Evolutionary conservation across 2,888 invertebrate species (phyloP), one percentile per base, ranked within the genome.

Genomic region (Stenoptilia bipunctidactyla): DNA sequence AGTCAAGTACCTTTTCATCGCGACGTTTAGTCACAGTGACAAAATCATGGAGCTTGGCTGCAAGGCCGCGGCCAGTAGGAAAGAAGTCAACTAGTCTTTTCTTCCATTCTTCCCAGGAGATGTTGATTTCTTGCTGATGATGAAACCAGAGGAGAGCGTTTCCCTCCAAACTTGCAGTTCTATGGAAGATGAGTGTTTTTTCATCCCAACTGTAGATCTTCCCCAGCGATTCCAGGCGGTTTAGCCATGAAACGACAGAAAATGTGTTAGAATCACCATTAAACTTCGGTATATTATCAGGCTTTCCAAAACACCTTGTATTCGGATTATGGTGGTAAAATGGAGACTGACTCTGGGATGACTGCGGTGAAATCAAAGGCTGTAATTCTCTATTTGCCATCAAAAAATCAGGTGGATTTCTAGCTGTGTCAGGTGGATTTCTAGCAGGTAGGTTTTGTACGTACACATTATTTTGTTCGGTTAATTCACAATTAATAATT

Each of bases 31-130:
- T 27, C 34, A 20, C 8, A n/a, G n/a, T n/a, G n/a, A n/a, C n/a
- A n/a, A n/a, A n/a, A n/a, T n/a, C n/a, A n/a, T n/a, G n/a, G n/a
- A 33, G 33, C 12, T 33, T 33, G 8, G 33, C 12, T 8, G 39
- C 39, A 8, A 42, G 27, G 9, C 42, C 39, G 8, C 42, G 14
- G 25, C 34, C 34, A 20, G 39, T 27, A 34, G 42, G 42, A 15
- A 39, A 39, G 37, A 15, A 42, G 1, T 40, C 40, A 6, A 15
- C 12, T 4, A 42, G 37, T 12, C 27, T 15, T 12, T 40, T 30
- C 27, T 40, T 42, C 37, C 42, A 42, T 12, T 42, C 37, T 10
- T 13, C 40, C 42, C 42, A 42, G 13, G 34, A 36, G 34, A 37
- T 37, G 35, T 42, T 37, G 15, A 42, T 42, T 15, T 40, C 27